Conservation (phyloP, 2,113 vertebrate species). For the Lanius collurio region DNA sequence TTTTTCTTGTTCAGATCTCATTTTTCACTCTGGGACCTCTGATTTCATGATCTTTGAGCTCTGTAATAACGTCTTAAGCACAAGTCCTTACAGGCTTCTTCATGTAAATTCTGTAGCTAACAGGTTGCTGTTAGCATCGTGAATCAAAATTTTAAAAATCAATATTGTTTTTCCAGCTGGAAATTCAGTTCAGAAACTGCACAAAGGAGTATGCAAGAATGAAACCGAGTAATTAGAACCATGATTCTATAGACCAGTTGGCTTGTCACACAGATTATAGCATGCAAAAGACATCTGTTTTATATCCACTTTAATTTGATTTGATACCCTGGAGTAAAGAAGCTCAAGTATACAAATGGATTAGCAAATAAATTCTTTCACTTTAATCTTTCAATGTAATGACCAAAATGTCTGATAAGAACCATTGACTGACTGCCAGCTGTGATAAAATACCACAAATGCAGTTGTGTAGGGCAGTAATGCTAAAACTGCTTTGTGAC, state of each 20-base stretch:
- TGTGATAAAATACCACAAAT: slow-evolving; percentile 8
- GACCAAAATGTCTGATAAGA: not conserved
- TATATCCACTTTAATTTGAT: slow-evolving; percentile 3
- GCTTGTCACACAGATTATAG: not conserved
- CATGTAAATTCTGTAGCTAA: not conserved
- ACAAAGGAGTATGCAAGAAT: not conserved
- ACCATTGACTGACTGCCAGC: not conserved
- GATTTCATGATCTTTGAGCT: not conserved
- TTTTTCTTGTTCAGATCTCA: not conserved
- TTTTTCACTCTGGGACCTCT: not conserved
- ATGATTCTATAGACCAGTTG: not conserved
- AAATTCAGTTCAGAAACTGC: not conserved
- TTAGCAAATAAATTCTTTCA: not conserved
- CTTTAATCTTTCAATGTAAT: not conserved
- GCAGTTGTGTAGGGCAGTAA: not conserved
- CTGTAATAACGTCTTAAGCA: not conserved
- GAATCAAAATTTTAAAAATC: not conserved
- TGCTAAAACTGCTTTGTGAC: not conserved
- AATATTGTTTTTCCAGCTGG: not conserved
- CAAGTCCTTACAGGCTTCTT: not conserved
- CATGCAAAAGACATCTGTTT: slow-evolving; percentile 1
- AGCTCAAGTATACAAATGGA: not conserved
- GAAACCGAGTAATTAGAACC: not conserved
- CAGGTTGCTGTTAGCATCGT: not conserved
- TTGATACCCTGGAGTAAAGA: not conserved